These are phyloP conservation scores for Phaenicophaeus curvirostris DNA, from an alignment of 2,797 vertebrate species.

Conservation along the genomic window DNA sequence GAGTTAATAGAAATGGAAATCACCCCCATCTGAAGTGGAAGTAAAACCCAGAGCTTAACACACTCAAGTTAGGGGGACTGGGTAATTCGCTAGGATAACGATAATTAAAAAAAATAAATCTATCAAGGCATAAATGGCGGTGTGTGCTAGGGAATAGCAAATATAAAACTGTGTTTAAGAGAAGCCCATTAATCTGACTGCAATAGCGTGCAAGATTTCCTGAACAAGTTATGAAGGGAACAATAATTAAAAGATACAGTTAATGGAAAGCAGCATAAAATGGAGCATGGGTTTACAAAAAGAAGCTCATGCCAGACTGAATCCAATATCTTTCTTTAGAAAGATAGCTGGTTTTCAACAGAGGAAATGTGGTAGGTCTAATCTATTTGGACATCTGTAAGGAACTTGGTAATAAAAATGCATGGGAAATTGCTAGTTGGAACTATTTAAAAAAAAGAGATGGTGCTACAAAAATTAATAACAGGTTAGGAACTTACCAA, in stretches of 20 bases:
- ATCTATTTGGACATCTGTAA: constrained; percentile 12
- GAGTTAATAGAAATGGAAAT: constrained; percentile 47
- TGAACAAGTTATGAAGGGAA: constrained; percentile 24
- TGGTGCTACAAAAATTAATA: background rate
- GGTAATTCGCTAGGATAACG: constrained; percentile 31
- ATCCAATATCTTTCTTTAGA: background rate
- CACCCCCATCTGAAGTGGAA: background rate
- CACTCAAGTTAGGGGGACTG: background rate
- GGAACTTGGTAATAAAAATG: background rate
- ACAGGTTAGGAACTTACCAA: background rate
- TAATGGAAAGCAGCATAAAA: constrained; percentile 18
- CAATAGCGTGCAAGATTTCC: background rate
- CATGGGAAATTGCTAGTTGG: background rate
- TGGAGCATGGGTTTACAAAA: background rate
- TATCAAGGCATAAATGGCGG: constrained; percentile 36
- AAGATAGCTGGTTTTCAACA: background rate
- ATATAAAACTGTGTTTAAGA: constrained; percentile 13
- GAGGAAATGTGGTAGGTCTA: background rate
- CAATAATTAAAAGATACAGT: constrained; percentile 37
- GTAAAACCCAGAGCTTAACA: background rate
- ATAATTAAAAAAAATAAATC: constrained; percentile 32
- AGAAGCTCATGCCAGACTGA: constrained; percentile 2
- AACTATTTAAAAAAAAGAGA: background rate
- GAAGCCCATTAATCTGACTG: constrained; percentile 17
- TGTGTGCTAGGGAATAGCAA: constrained; percentile 1